These are phyloP conservation scores for Rhingia campestris DNA, from an alignment of 2,888 invertebrate species.

Conservation along the genomic window DNA sequence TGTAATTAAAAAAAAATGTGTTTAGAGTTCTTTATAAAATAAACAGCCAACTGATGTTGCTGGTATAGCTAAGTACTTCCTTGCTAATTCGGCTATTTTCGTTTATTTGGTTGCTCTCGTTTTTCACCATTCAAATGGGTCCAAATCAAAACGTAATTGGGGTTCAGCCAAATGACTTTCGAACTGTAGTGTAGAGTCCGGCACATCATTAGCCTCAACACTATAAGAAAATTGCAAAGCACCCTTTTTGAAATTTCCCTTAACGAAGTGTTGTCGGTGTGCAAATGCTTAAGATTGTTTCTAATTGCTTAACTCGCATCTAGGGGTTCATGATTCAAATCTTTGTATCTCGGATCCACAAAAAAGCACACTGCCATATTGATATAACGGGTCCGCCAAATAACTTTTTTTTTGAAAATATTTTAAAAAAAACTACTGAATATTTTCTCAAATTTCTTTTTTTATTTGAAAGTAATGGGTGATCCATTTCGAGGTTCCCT, in stretches of 20 bases:
- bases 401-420: too few relatives aligned
- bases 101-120: slow-evolving; percentile 17
- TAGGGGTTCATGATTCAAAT: too few relatives aligned
- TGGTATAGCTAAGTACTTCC: slow-evolving; percentile 20
- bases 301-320: slow-evolving; percentile 7
- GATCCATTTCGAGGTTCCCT: too few relatives aligned
- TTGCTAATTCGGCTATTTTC: slow-evolving; percentile 12
- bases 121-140: slow-evolving; percentile 24
- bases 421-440: too few relatives aligned
- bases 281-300: slow-evolving; percentile 16
- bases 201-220: not conserved
- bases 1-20: too few relatives aligned
- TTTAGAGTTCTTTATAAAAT: too few relatives aligned
- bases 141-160: slow-evolving; percentile 16
- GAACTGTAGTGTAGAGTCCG: slow-evolving; percentile 6
- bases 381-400: too few relatives aligned
- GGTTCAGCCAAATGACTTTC: slow-evolving; percentile 15
- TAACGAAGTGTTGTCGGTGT: not conserved
- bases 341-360: not conserved
- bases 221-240: slow-evolving; percentile 21
- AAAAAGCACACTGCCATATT: slow-evolving; percentile 9
- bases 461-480: too few relatives aligned
- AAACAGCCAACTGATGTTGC: slow-evolving; percentile 16
- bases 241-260: too few relatives aligned
- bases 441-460: too few relatives aligned